These are phyloP conservation scores for Meriones unguiculatus DNA, from an alignment of 2,113 vertebrate genomes.

Conservation along the genomic window DNA sequence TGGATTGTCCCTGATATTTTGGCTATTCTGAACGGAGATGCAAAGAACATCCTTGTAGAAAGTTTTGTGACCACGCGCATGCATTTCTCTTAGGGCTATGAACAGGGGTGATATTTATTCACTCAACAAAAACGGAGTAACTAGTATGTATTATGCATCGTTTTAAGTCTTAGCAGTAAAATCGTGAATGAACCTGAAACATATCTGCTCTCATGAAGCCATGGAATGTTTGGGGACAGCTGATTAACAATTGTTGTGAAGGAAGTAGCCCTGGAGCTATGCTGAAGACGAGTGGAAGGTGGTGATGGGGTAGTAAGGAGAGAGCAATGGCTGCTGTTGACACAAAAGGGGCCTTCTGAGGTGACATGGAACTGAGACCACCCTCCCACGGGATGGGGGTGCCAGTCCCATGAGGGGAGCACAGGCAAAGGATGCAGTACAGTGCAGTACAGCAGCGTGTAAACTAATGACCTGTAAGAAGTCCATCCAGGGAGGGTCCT, in stretches of 20 bases:
- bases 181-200: neutral
- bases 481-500: neutral
- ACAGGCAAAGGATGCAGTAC: neutral
- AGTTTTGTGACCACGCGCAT: neutral
- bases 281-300: neutral
- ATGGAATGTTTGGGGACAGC: neutral
- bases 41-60: neutral
- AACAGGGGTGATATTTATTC: neutral
- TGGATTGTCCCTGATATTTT: neutral
- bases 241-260: neutral
- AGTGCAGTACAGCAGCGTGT: no score
- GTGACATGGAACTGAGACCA: neutral
- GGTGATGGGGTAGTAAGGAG: neutral
- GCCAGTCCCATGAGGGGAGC: neutral
- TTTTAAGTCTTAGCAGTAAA: neutral
- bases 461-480: neutral
- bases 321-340: neutral
- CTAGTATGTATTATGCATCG: neutral
- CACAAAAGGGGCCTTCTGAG: neutral
- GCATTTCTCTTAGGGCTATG: neutral
- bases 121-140: neutral
- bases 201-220: neutral
- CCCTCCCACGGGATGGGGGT: neutral
- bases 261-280: no score
- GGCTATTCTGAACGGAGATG: slow-evolving; percentile 13